Percentiles rank a stretch among this genome's conserved stretches.
Evolutionary conservation across 2,797 vertebrate species (phyloP).

Genomic region (Falco cherrug): DNA sequence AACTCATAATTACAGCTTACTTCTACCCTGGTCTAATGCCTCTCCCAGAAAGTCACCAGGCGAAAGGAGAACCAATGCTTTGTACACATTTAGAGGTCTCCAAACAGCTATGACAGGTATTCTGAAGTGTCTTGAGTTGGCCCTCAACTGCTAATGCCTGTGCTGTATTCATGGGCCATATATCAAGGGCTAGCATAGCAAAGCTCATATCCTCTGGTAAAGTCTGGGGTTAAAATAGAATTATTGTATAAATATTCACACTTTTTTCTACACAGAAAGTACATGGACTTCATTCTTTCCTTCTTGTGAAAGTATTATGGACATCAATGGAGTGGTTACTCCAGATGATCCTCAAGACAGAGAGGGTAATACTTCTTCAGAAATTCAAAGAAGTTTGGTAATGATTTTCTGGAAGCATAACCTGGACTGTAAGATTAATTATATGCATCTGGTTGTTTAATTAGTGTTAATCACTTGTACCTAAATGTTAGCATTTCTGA

Average conservation of each 20-base stretch:
- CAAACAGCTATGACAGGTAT: neutral
- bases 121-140: neutral
- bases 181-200: neutral
- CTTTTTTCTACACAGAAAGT: neutral
- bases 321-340: neutral
- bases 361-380: neutral
- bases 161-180: neutral
- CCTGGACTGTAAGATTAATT: neutral
- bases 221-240: neutral
- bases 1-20: neutral
- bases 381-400: neutral
- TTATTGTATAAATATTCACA: neutral
- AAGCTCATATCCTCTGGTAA: neutral
- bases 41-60: fast-evolving
- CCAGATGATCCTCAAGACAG: neutral
- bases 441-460: neutral
- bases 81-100: neutral
- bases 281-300: neutral
- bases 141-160: neutral
- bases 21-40: neutral
- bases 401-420: neutral
- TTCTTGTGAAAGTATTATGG: neutral
- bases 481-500: neutral
- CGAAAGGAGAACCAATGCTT: neutral
- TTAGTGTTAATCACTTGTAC: neutral